Conservation (phyloP, 2,113 vertebrate genomes). For the Tupaia chinensis region DNA sequence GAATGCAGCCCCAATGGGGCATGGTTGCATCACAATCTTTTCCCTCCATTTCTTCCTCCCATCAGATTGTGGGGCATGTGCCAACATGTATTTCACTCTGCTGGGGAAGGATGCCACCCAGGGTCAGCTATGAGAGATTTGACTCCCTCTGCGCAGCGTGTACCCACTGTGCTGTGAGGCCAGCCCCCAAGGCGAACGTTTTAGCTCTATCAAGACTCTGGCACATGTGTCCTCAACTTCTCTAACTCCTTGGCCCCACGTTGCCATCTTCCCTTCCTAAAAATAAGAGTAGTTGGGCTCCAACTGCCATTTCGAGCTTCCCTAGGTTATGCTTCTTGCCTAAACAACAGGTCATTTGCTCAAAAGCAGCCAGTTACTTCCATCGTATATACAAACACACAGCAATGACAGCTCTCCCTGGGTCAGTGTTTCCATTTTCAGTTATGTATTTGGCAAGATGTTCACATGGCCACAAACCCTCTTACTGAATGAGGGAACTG, state of each 20-base stretch:
- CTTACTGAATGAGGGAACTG: neutral
- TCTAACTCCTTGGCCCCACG: neutral
- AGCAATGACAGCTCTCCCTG: neutral
- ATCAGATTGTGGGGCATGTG: too few relatives aligned
- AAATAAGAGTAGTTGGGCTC: too few relatives aligned
- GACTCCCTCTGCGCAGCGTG: too few relatives aligned
- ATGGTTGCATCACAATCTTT: too few relatives aligned
- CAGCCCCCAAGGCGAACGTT: neutral
- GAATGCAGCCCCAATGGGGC: too few relatives aligned
- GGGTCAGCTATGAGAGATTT: too few relatives aligned
- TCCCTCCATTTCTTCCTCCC: too few relatives aligned
- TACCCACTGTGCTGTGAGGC: too few relatives aligned
- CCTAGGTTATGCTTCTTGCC: neutral
- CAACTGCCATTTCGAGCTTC: neutral
- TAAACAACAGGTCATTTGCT: neutral
- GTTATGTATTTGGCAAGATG: neutral
- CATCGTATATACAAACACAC: neutral
- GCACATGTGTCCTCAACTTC: neutral
- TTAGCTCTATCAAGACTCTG: neutral
- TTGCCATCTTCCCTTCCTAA: neutral
- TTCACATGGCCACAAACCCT: neutral
- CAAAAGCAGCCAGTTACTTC: neutral
- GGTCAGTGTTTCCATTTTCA: too few relatives aligned
- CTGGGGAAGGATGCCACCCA: too few relatives aligned
- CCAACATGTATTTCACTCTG: too few relatives aligned